Evolutionary conservation across 2,113 vertebrate species (phyloP), one percentile per base, ranked within the genome.

Genomic region (Steatornis caripensis): DNA sequence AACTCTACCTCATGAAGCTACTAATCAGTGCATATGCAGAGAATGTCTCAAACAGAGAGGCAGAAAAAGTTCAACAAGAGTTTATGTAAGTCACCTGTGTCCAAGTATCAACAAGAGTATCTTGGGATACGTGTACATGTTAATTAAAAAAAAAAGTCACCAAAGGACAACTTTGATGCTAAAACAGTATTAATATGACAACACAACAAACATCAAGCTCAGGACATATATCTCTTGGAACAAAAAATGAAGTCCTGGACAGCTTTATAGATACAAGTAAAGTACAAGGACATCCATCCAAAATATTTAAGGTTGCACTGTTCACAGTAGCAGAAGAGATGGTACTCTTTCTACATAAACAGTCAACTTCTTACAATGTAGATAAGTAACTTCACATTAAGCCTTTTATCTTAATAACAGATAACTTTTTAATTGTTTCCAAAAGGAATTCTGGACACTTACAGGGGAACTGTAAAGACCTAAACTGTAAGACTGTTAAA

Each of bases 21-120:
- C 43, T 55, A 6, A 62, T 22, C 20, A 17, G 11, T 20, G 8
- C 10, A 26, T 69, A 65, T 10, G 13, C 39, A 58, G 12, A 54
- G 16, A 27, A 71, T 0, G 0, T 30, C 34, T 85, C 71, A 55
- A 8, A 61, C 4, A 80, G 21, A 80, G 45, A 53, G 11, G 5
- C 15, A 88, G 36, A 39, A 66, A 68, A 86, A 64, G 48, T 12
- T 91, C n/a, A 58, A 7, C 5, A 84, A 29, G 24, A 36, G 11
- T 57, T 91, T 66, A 60, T 20, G 15, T 11, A 62, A 75, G 34
- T 20, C 76, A 68, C 5, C 24, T 32, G 17, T 48, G 26, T 30
- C 13, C 43, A 19, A 69, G 11, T 70, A 83, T 29, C 37, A 85
- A 30, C 10, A 79, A 46, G 10, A 79, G 15, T 46, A 83, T 11